Base-by-base conservation (phyloP, 2,888 invertebrate genomes). In the Metopia argyrocephala region DNA sequence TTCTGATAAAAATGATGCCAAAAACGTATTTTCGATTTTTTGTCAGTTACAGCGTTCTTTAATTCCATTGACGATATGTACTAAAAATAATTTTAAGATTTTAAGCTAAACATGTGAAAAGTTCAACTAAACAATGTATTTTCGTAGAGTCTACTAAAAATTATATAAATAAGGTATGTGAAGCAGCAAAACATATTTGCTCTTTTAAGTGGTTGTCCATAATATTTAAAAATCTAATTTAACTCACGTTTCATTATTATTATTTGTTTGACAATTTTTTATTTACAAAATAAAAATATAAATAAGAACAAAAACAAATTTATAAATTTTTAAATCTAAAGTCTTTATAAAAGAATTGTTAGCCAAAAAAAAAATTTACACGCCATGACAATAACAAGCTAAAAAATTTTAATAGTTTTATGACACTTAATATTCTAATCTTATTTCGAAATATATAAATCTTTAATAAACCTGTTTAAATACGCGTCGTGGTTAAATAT, bases 401-500 rank as follows among this genome's bases (percentile, higher is more conserved):
- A 2, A 23, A 25, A 54, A 15, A 7, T 5, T n/a, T n/a, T 50
- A 57, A 56, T 50, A 57, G n/a, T 23, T 65, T 65, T 70, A 57
- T 65, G 27, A 76, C 50, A 65, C 38, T 69, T 57, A 38, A 76
- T 64, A 54, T 65, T 73, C 64, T 25, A 31, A 25, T 50, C 28
- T 23, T 18, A 38, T 27, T 25, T 28, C n/a, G 20, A n/a, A 50
- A 6, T 46, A 61, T 38, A 59, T 5, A 57, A 38, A 21, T 25
- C 23, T 38, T 3, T 18, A 48, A 69, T 31, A 59, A 76, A 76
- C 80, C 73, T 76, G 80, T 73, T 73, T 2, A 25, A 56, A 38
- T 38, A 70, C 38, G 18, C 54, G 54, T 18, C 9, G 46, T 46
- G n/a, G 12, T 50, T 7, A 57, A 73, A 48, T 18, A 50, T 18